Percentiles rank a stretch among this genome's conserved stretches.
Conservation (phyloP, 1,140 invertebrate genomes). For the Polyergus mexicanus region DNA sequence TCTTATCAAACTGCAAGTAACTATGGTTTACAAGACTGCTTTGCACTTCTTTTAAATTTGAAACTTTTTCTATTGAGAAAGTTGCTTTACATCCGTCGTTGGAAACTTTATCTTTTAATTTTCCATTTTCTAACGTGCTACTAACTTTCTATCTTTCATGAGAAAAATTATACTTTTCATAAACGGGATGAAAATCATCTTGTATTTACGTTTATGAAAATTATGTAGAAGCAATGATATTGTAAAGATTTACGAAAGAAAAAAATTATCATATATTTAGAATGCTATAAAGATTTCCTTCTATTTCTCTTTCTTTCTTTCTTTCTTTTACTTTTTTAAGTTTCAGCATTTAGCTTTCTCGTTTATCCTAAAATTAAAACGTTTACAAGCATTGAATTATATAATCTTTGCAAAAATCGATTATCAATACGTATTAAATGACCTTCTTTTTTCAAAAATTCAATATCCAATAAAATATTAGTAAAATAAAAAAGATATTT, state of each 20-base stretch:
- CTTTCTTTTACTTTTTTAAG: too few species aligned
- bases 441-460: conserved; percentile 65
- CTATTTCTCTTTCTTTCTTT: background rate
- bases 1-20: conserved; percentile 66
- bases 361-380: background rate
- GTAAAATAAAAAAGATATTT: background rate
- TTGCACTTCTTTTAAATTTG: conserved; percentile 66
- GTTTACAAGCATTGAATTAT: background rate
- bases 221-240: background rate
- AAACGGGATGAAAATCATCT: conserved; percentile 3
- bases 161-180: conserved; percentile 25
- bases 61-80: conserved; percentile 57
- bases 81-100: conserved; percentile 28
- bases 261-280: background rate
- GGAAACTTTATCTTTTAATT: conserved; percentile 65
- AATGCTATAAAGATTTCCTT: background rate
- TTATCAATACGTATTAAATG: conserved; percentile 10
- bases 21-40: conserved; percentile 36
- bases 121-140: conserved; percentile 29
- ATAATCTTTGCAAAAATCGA: background rate
- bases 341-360: background rate
- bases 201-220: background rate
- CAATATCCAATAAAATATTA: conserved; percentile 34
- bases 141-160: conserved; percentile 33
- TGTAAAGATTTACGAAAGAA: background rate